phyloP scores from a whole-genome alignment of 2,888 invertebrate species.

The Strigamia maritima region DNA sequence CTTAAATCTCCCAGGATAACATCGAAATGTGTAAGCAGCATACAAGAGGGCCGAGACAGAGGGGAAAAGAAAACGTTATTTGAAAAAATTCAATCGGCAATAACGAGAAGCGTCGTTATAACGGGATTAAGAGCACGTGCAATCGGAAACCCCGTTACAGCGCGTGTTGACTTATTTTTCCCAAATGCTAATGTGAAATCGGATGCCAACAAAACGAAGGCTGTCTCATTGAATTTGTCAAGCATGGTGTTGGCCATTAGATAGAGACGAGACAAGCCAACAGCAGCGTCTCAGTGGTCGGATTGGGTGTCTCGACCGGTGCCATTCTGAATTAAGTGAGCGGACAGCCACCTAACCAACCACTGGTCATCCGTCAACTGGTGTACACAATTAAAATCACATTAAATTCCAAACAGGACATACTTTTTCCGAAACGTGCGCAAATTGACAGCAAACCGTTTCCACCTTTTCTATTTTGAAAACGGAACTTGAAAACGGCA shows the following conservation, averaged over 20 bases:
- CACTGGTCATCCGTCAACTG: constrained; percentile 22
- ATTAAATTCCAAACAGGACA: neutral
- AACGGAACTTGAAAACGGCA: neutral
- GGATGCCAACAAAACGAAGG: constrained; percentile 28
- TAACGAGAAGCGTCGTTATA: constrained; percentile 8
- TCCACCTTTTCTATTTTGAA: neutral
- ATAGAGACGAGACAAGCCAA: constrained; percentile 12
- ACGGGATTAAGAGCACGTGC: constrained; percentile 5
- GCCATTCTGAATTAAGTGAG: constrained; percentile 25
- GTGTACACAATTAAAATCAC: constrained; percentile 19
- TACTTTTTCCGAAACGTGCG: neutral
- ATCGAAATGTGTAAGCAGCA: neutral
- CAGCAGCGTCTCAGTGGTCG: constrained; percentile 1
- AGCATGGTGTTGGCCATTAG: constrained; percentile 3
- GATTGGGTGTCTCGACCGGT: constrained; percentile 16
- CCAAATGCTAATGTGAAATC: constrained; percentile 34
- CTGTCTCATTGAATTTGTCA: constrained; percentile 31
- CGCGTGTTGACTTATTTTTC: constrained; percentile 25
- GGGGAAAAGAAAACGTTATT: neutral
- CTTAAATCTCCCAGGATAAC: constrained; percentile 25
- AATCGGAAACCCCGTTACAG: constrained; percentile 21
- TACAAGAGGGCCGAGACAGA: neutral
- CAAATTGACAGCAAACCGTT: neutral
- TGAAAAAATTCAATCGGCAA: constrained; percentile 19
- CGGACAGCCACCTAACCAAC: constrained; percentile 17